Base-by-base conservation (phyloP, 2,113 vertebrate genomes). In the Nothocercus nigrocapillus region DNA sequence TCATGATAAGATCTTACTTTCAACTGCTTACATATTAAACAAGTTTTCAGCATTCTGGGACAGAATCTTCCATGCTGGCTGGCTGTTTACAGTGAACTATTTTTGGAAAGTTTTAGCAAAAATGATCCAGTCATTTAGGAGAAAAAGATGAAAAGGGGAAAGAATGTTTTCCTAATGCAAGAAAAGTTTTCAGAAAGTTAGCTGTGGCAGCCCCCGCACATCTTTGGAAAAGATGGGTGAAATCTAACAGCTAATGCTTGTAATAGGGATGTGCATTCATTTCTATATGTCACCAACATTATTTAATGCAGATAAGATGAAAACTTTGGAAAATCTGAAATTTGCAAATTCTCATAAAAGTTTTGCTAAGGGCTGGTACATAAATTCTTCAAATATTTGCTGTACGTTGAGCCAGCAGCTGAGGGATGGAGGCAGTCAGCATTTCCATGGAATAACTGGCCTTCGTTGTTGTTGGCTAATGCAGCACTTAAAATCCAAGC, bases 351-450 rank as follows among this genome's bases (percentile, higher is more conserved):
- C 0, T 4, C 45, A 74, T 21, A 63, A 94, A 86, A 15, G 44
- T 51, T 83, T 90, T 92, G 63, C 30, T 90, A 45, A 83, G 72
- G 32, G 24, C 17, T 92, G 45, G 42, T 81, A 81, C 24, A 6
- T 21, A 67, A 83, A 90, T 83, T 90, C 72, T 88, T 93, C 79
- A 92, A 90, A 88, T 94, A 90, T 93, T 96, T 90, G 45, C 49
- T 54, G 56, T 70, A 34, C 28, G 19, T 3, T 59, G 56, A 90
- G 54, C 58, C 62, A 89, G 54, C 34, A 88, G 20, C 58, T 78
- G 80, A 95, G 82, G 45, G 79, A 79, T 78, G 54, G 61, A 80
- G 82, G 75, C 11, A 69, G 9, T 81, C 54, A 2, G 11, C n/a
- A 42, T 70, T 88, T 85, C 76, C 73, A 78, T 53, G 73, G 49